Percentiles rank a stretch among this genome's conserved stretches.
phyloP scores from a whole-genome alignment of 1,140 invertebrate genomes.

The Littorina saxatilis region DNA sequence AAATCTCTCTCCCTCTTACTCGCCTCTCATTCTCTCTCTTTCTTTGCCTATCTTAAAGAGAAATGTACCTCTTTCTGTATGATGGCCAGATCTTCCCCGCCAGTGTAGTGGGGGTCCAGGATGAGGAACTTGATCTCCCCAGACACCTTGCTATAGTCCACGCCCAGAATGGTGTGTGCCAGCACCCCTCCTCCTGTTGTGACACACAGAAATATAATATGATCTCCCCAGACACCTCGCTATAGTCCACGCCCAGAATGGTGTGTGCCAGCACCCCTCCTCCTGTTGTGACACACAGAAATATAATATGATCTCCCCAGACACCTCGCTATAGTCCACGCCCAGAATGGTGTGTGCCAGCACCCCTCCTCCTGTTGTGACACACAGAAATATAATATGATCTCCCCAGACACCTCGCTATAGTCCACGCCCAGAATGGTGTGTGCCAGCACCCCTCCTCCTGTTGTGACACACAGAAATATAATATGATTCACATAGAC shows the following conservation, averaged over 20 bases:
- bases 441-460: too few species aligned
- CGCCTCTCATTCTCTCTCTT: too few species aligned
- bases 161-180: conserved; percentile 98
- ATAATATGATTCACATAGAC: too few species aligned
- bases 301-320: conserved; percentile 86
- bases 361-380: neutral
- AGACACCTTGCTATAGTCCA: conserved; percentile 88
- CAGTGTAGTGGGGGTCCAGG: conserved; percentile 98
- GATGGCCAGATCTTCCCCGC: conserved; percentile 79
- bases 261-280: conserved; percentile 98
- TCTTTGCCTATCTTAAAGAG: too few species aligned
- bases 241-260: conserved; percentile 95
- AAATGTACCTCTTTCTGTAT: conserved; percentile 76
- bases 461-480: too few species aligned
- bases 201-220: conserved; percentile 79
- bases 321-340: conserved; percentile 88
- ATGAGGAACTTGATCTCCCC: conserved; percentile 92
- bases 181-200: conserved; percentile 93
- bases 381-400: too few species aligned
- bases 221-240: conserved; percentile 85
- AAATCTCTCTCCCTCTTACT: too few species aligned
- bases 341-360: conserved; percentile 96
- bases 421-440: too few species aligned
- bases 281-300: conserved; percentile 78
- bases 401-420: too few species aligned